Conservation (phyloP, 2,797 vertebrate species). For the Dicrostonyx torquatus region DNA sequence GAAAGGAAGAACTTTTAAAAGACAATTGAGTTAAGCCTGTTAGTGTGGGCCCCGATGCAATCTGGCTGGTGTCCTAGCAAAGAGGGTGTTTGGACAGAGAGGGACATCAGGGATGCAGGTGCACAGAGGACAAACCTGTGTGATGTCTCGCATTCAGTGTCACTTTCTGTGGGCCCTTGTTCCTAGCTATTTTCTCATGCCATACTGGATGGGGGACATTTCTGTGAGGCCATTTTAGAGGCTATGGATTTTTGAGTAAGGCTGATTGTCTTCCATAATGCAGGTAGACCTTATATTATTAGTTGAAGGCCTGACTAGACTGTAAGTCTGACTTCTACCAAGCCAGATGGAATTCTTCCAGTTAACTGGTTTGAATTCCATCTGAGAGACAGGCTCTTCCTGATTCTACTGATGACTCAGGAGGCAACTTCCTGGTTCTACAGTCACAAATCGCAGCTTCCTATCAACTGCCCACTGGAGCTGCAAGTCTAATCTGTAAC, state of each 20-base stretch:
- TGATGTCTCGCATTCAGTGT: background rate
- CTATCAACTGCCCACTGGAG: background rate
- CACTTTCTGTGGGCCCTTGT: background rate
- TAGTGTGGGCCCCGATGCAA: background rate
- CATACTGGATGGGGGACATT: background rate
- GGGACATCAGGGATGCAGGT: background rate
- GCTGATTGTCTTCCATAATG: background rate
- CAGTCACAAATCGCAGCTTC: background rate
- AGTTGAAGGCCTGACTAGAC: background rate
- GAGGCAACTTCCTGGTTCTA: background rate
- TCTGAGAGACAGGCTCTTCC: background rate
- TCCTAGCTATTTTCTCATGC: background rate
- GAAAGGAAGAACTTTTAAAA: background rate
- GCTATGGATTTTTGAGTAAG: constrained; percentile 14
- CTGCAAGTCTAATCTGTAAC: background rate
- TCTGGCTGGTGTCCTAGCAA: background rate
- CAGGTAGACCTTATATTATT: background rate
- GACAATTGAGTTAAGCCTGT: background rate
- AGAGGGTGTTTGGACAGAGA: constrained; percentile 22
- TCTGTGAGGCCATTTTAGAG: background rate
- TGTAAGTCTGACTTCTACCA: background rate
- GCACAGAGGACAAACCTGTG: background rate
- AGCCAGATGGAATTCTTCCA: background rate
- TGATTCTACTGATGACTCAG: background rate
- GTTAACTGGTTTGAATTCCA: background rate